Evolutionary conservation across 2,888 invertebrate species (phyloP), one percentile per base, ranked within the genome.

Genomic region (Enchytraeus crypticus): DNA sequence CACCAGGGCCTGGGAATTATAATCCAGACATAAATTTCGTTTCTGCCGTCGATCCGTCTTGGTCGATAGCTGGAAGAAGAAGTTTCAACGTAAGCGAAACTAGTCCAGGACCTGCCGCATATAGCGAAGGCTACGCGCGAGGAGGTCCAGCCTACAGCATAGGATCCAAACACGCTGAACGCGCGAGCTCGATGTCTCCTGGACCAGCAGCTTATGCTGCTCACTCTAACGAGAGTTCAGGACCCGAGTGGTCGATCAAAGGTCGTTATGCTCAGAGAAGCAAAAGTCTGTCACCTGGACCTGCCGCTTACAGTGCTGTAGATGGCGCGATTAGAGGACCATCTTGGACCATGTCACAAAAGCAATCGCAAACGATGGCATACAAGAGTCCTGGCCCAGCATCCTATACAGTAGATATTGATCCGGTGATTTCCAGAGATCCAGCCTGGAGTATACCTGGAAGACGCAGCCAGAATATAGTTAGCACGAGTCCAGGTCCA

Each of bases 181-280:
- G 27, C 27, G 5, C 8, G 14, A 23, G 23, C n/a, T 32, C 32
- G 32, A n/a, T 14, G 18, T 38, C 38, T 8, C 55, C 55, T 34
- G 55, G 55, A 23, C 55, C 55, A 14, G 55, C 55, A n/a, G 34
- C 32, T 26, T 57, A 57, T 46, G 46, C 46, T 29, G 14, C 27
- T n/a, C n/a, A n/a, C n/a, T n/a, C n/a, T n/a, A 47, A 18, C 38
- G 21, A 47, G 21, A 47, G 45, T n/a, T 43, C 45, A 14, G 57
- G 57, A 27, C 57, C 57, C n/a, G 43, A 47, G 33, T 57, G 57
- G 57, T 57, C 57, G n/a, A 57, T 57, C 21, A 57, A 57, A 43
- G 57, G 57, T n/a, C 45, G 57, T 5, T 57, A 57, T 46, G 18
- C 21, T 11, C 23, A 29, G 29, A 5, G 1, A 5, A 57, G 29